Percentiles rank a stretch among this genome's conserved stretches.
These are phyloP conservation scores for Reinhardtius hippoglossoides DNA, from an alignment of 2,113 vertebrate genomes.

Conservation along the genomic window DNA sequence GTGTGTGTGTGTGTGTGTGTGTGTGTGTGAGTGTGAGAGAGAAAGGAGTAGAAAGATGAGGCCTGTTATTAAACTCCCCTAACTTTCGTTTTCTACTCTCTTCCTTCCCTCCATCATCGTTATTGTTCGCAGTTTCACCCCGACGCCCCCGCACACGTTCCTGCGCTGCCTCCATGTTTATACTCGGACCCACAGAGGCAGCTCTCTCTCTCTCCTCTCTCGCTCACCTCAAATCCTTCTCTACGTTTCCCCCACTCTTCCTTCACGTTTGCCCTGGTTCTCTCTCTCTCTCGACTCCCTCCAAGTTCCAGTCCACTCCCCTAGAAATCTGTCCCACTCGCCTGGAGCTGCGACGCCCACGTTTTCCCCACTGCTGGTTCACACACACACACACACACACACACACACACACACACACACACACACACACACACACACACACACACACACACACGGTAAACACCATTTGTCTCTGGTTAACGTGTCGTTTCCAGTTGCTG, in stretches of 20 bases:
- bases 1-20: not conserved
- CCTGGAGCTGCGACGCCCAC: conserved; percentile 48
- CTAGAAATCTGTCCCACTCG: conserved; percentile 49
- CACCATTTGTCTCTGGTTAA: conserved; percentile 39
- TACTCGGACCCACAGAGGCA: conserved; percentile 27
- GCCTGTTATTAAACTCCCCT: conserved; percentile 29
- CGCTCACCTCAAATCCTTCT: conserved; percentile 21
- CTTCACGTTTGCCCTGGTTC: conserved; percentile 42
- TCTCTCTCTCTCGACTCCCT: not conserved
- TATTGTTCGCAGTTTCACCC: conserved; percentile 28
- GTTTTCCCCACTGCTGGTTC: conserved; percentile 58
- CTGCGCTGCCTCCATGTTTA: conserved; percentile 35
- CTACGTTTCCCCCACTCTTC: conserved; percentile 1
- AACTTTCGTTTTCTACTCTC: conserved; percentile 16
- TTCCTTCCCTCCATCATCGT: conserved; percentile 18
- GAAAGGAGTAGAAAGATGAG: conserved; percentile 20
- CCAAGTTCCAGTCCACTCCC: conserved; percentile 39
- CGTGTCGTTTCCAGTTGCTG: conserved; percentile 10
- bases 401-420: not conserved
- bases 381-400: conserved; percentile 6
- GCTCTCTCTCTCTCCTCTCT: conserved; percentile 10
- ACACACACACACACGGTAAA: conserved; percentile 1
- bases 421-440: not conserved
- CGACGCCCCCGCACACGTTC: conserved; percentile 35
- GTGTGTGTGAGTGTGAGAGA: not conserved